These are phyloP conservation scores for Ecdyonurus torrentis DNA, from an alignment of 2,888 invertebrate genomes.

Conservation along the genomic window DNA sequence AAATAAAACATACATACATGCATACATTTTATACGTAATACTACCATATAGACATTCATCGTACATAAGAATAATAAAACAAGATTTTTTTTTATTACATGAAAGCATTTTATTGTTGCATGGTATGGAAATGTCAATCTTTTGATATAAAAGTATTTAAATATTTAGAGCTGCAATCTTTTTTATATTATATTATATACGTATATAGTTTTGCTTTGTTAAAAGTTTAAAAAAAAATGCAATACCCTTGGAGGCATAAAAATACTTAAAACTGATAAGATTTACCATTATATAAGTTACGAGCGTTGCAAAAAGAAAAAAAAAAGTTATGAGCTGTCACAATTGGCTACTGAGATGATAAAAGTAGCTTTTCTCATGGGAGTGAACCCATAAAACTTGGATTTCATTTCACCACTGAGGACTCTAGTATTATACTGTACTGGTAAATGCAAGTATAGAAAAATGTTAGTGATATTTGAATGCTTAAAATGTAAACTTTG, in stretches of 20 bases:
- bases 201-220: background rate
- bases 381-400: background rate
- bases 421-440: no score
- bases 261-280: background rate
- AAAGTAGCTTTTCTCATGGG: background rate
- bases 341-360: background rate
- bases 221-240: background rate
- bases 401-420: background rate
- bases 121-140: background rate
- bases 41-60: no score
- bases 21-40: no score
- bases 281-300: background rate
- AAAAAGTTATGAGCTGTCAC: background rate
- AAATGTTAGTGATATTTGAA: background rate
- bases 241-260: background rate
- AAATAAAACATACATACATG: no score
- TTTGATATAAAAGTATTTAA: background rate
- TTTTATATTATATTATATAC: background rate
- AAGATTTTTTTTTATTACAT: no score
- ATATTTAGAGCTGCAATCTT: background rate
- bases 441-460: no score
- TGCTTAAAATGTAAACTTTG: background rate
- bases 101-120: no score
- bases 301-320: background rate
- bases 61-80: no score